phyloP scores from a whole-genome alignment of 2,888 invertebrate species.

The Eristalinus sepulchralis region DNA sequence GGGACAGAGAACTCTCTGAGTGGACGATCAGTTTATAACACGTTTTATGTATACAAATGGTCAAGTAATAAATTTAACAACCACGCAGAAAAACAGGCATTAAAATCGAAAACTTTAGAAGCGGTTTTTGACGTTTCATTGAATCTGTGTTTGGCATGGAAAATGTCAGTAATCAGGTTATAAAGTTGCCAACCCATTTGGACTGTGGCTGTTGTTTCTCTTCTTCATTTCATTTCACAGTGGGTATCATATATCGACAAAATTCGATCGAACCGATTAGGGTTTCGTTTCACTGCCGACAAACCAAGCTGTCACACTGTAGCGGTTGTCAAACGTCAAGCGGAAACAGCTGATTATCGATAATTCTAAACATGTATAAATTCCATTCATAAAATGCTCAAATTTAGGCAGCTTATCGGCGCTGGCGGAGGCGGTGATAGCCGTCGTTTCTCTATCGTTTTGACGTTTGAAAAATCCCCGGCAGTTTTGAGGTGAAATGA shows the following conservation, averaged over 20 bases:
- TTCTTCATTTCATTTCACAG: not conserved
- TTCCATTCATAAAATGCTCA: constrained; percentile 2
- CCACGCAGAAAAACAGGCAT: constrained; percentile 20
- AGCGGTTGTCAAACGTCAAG: not conserved
- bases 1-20: not conserved
- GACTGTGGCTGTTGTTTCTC: not conserved
- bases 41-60: constrained; percentile 22
- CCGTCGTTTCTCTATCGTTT: not conserved
- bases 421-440: not conserved
- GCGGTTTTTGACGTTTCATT: constrained; percentile 21
- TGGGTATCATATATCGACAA: not conserved
- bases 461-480: not conserved
- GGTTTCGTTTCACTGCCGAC: not conserved
- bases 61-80: constrained; percentile 30
- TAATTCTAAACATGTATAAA: constrained; percentile 3
- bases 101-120: constrained; percentile 22
- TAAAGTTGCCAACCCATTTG: not conserved
- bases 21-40: constrained; percentile 7
- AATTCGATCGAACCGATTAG: not conserved
- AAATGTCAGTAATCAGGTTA: constrained; percentile 4
- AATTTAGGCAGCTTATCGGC: constrained; percentile 1
- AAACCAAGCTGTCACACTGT: not conserved
- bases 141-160: constrained; percentile 8
- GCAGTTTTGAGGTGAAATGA: not conserved
- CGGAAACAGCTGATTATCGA: constrained; percentile 6